Conservation (phyloP, 2,888 invertebrate genomes). For the Ariolimax columbianus region DNA sequence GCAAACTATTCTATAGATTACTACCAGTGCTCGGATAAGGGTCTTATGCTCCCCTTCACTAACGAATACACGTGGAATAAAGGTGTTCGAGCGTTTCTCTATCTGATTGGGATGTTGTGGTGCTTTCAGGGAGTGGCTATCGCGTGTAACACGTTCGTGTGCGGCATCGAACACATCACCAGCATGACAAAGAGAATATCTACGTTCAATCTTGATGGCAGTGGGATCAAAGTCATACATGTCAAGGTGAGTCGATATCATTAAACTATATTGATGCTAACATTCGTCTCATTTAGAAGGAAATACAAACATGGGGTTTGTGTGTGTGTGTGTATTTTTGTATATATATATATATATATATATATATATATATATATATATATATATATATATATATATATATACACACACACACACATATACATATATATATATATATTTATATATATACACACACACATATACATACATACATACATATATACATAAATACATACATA, state of each 20-base stretch:
- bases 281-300: no score
- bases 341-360: no score
- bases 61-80: slow-evolving; percentile 80
- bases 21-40: slow-evolving; percentile 69
- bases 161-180: slow-evolving; percentile 82
- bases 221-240: slow-evolving; percentile 79
- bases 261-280: no score
- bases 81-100: slow-evolving; percentile 77
- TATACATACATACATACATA: no score
- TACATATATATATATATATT: no score
- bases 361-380: no score
- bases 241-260: slow-evolving; percentile 79
- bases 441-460: no score
- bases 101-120: slow-evolving; percentile 81
- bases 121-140: slow-evolving; percentile 83
- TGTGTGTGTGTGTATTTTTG: no score
- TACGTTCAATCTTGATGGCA: slow-evolving; percentile 65
- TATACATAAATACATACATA: no score
- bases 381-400: no score
- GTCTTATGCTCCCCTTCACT: slow-evolving; percentile 80
- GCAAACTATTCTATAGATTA: slow-evolving; percentile 19
- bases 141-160: slow-evolving; percentile 83
- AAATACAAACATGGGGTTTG: no score
- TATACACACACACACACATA: no score
- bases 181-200: slow-evolving; percentile 80